Evolutionary conservation across 2,113 vertebrate species (phyloP).

Genomic region (Psettodes erumei): DNA sequence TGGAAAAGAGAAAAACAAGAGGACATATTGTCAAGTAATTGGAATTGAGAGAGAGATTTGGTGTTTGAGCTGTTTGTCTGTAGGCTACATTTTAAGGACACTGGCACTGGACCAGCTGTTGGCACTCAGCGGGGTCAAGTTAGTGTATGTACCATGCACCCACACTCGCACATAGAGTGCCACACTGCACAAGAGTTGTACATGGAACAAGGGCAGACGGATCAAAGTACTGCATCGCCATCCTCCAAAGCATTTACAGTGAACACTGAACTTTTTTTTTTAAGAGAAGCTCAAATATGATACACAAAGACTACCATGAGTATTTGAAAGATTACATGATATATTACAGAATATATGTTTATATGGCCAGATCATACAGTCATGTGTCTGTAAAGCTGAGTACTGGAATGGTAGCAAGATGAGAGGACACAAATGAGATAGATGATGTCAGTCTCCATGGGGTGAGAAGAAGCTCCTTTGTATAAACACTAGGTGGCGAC

Average conservation of each 20-base stretch:
- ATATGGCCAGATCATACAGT: not conserved
- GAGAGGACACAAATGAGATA: not conserved
- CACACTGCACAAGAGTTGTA: not conserved
- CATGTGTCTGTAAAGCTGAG: not conserved
- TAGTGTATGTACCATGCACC: not conserved
- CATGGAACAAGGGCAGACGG: constrained; percentile 18
- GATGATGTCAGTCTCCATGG: constrained; percentile 39
- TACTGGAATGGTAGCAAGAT: not conserved
- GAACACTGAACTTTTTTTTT: not conserved
- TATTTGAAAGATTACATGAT: not conserved
- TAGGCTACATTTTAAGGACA: constrained; percentile 19
- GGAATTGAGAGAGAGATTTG: constrained; percentile 45
- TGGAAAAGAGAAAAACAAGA: constrained; percentile 10
- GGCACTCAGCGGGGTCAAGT: constrained; percentile 12
- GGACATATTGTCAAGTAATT: not conserved
- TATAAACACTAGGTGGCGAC: constrained; percentile 73
- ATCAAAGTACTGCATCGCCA: constrained; percentile 13
- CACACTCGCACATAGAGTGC: constrained; percentile 8
- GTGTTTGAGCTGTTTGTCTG: constrained; percentile 10
- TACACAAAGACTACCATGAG: not conserved
- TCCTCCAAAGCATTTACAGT: not conserved
- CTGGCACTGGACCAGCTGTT: constrained; percentile 34
- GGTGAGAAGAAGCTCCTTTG: constrained; percentile 24
- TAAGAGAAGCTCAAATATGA: not conserved
- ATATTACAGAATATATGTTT: not conserved